Evolutionary conservation across 2,113 vertebrate genomes (phyloP).

Genomic region (Ursus arctos): DNA sequence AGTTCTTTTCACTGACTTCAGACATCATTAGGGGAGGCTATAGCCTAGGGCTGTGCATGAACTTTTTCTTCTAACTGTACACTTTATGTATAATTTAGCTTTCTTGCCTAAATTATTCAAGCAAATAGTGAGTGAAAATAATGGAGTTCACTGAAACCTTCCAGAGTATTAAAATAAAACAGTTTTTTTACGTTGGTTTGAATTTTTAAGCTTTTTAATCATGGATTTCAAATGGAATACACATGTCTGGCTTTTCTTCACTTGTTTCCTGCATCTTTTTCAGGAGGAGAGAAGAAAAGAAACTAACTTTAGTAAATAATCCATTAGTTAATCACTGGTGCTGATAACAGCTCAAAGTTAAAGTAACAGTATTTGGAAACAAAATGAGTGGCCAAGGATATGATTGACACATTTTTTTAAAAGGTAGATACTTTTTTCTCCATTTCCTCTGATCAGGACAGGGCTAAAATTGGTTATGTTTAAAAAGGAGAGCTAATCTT

Average conservation of each 20-base stretch:
- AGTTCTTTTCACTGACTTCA: conserved; percentile 96
- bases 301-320: conserved; percentile 83
- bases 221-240: conserved; percentile 91
- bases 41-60: conserved; percentile 97
- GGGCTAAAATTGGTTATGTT: not conserved
- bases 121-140: conserved; percentile 99
- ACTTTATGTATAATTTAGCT: conserved; percentile 99
- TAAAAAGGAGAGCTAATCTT: conserved; percentile 38
- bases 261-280: conserved; percentile 83
- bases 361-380: conserved; percentile 74
- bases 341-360: conserved; percentile 78
- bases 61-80: conserved; percentile 99
- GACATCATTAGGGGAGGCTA: conserved; percentile 99
- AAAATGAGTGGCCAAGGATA: conserved; percentile 57
- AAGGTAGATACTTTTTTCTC: not conserved
- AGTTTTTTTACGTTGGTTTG: conserved; percentile 96
- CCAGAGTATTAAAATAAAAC: conserved; percentile 95
- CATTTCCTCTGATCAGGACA: not conserved
- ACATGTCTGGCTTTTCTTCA: conserved; percentile 86
- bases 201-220: conserved; percentile 95
- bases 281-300: conserved; percentile 84
- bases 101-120: conserved; percentile 99
- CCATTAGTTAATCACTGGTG: conserved; percentile 87
- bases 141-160: conserved; percentile 99
- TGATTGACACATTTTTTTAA: not conserved